A percentile compares a stretch with the other conserved stretches of the same genome.
phyloP scores from a whole-genome alignment of 2,113 vertebrate species.

The Hydrolagus affinis region DNA sequence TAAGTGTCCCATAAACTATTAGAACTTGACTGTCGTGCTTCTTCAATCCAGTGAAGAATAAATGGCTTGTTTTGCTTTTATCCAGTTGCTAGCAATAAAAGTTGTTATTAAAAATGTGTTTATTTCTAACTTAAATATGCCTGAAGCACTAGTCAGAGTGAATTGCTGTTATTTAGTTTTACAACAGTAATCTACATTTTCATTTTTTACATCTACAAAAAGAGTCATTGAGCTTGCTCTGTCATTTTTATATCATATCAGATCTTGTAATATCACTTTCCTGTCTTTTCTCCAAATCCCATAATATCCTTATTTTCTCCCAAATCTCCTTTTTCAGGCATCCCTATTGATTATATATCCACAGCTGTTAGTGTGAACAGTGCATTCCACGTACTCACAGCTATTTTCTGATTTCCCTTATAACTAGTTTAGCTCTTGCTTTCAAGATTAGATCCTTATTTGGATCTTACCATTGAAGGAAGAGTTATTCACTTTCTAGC shows the following conservation, averaged over 20 bases:
- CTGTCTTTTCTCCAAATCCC: constrained; percentile 11
- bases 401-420: too few species aligned
- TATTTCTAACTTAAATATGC: background rate
- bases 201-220: constrained; percentile 41
- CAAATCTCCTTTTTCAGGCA: background rate
- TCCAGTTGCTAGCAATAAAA: constrained; percentile 1
- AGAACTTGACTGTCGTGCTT: background rate
- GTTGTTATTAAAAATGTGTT: background rate
- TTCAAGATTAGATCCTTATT: too few species aligned
- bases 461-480: too few species aligned
- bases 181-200: constrained; percentile 34
- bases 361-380: too few species aligned
- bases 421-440: too few species aligned
- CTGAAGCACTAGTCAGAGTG: background rate
- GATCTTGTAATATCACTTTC: background rate
- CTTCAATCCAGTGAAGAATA: background rate
- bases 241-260: background rate
- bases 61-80: background rate
- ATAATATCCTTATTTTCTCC: constrained; percentile 36
- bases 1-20: background rate
- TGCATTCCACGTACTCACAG: too few species aligned
- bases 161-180: background rate
- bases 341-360: too few species aligned
- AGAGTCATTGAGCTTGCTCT: constrained; percentile 33
- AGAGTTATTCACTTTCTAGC: too few species aligned